Base-by-base conservation (phyloP, 2,113 vertebrate genomes). In the Malurus cyaneus region DNA sequence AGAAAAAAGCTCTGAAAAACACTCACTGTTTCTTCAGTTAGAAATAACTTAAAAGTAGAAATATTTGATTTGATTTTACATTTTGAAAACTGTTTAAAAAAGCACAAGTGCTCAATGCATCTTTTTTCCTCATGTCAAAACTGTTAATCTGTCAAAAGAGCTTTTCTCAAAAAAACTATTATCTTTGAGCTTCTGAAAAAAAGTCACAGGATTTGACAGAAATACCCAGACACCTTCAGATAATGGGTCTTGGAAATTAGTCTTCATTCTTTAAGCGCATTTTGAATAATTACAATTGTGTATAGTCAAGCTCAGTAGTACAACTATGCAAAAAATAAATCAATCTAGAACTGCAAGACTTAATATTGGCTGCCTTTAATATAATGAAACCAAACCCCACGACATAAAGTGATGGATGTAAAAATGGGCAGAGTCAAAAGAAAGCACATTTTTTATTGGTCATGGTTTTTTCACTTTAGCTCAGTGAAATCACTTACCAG, bases 21-120 rank as follows among this genome's bases (percentile, higher is more conserved):
- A 67, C 3, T 67, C 14, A 3, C 28, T 86, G 11, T 54, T 92
- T 73, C 49, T 76, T 88, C 53, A 83, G n/a, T 52, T 78, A 34
- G 8, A 77, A 41, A 65, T 25, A 78, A 67, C 18, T 53, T 73
- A 39, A 5, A 71, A 50, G 17, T 14, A 59, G 36, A 81, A 78
- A n/a, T 3, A 4, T 31, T 59, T 90, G 24, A 52, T 42, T 29
- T 82, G 19, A 31, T 21, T 72, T 76, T 49, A 72, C 20, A 57
- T 56, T 89, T 66, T 80, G 39, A 92, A 79, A 86, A 32, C 23
- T 31, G 29, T 66, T 79, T 47, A 49, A 80, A 72, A 69, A 59
- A 88, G 24, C 44, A 34, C 0, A 0, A 59, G 8, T n/a, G 23
- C 31, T 69, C 59, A 86, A 49, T 39, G 69, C 3, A 44, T 47